Conservation (phyloP, 1,140 invertebrate genomes). For the Nymphalis io region DNA sequence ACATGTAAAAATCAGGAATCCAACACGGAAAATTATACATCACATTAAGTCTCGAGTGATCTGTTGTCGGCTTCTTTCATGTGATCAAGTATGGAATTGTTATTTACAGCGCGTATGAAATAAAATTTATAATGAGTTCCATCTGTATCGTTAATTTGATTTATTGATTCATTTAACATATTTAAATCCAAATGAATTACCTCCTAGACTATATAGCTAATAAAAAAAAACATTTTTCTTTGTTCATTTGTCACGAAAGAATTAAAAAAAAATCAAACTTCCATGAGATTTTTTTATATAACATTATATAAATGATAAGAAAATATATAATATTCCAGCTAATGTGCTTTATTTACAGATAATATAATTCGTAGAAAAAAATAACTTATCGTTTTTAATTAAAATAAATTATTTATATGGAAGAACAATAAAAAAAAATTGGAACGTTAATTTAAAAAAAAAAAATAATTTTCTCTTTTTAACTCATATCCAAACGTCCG, state of each 20-base stretch:
- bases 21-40: slow-evolving; percentile 15
- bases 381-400: background rate
- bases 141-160: slow-evolving; percentile 16
- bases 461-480: too few species aligned
- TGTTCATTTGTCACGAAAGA: background rate
- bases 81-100: slow-evolving; percentile 19
- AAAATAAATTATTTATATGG: background rate
- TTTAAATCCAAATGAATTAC: background rate
- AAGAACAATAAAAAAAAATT: too few species aligned
- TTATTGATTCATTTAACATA: slow-evolving; percentile 7
- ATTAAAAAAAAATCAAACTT: background rate
- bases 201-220: background rate
- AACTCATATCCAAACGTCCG: too few species aligned
- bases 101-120: slow-evolving; percentile 18
- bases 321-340: too few species aligned
- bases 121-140: slow-evolving; percentile 17
- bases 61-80: slow-evolving; percentile 24
- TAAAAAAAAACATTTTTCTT: background rate
- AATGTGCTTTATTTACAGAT: background rate
- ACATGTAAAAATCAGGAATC: slow-evolving; percentile 15
- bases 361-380: background rate
- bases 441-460: too few species aligned
- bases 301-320: too few species aligned
- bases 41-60: slow-evolving; percentile 18
- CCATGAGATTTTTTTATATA: too few species aligned